A percentile compares a stretch with the other conserved stretches of the same genome.
Conservation (phyloP, 1,140 invertebrate species). For the Drosophila elegans region DNA sequence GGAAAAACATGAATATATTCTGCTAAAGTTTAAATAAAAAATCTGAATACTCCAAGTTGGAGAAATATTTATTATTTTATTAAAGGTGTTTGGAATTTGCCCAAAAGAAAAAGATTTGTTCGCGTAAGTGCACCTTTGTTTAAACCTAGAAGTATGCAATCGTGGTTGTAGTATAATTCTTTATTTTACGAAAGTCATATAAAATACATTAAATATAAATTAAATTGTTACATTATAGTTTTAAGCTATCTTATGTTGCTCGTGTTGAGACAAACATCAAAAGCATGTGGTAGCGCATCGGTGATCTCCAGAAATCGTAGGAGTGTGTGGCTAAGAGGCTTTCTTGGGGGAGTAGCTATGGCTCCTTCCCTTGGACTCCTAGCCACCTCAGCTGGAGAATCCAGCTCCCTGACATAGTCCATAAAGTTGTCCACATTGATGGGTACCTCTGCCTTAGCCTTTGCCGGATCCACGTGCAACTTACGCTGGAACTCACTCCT, state of each 20-base stretch:
- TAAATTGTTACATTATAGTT: not conserved
- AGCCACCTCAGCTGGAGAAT: constrained; percentile 17
- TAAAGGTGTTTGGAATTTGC: not conserved
- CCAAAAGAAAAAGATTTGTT: too few relatives aligned
- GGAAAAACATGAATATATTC: constrained; percentile 62
- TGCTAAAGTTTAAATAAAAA: constrained; percentile 68
- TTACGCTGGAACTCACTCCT: constrained; percentile 78
- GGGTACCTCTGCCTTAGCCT: constrained; percentile 33
- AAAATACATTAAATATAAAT: constrained; percentile 11
- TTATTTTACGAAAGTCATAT: constrained; percentile 34
- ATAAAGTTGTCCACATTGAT: constrained; percentile 73
- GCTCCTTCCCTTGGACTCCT: not conserved
- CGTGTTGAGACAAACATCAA: constrained; percentile 36
- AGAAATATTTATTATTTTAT: not conserved
- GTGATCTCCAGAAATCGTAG: constrained; percentile 59
- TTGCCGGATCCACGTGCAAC: constrained; percentile 34
- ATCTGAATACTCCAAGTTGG: constrained; percentile 19
- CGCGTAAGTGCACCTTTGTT: too few relatives aligned
- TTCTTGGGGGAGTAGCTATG: not conserved
- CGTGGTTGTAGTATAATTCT: not conserved
- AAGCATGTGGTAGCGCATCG: constrained; percentile 13
- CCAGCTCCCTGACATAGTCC: constrained; percentile 71
- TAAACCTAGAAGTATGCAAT: constrained; percentile 22
- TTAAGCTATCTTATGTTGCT: constrained; percentile 44
- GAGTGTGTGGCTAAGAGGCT: constrained; percentile 19